Conservation (phyloP, 2,888 invertebrate genomes). For the Zeuzera pyrina region DNA sequence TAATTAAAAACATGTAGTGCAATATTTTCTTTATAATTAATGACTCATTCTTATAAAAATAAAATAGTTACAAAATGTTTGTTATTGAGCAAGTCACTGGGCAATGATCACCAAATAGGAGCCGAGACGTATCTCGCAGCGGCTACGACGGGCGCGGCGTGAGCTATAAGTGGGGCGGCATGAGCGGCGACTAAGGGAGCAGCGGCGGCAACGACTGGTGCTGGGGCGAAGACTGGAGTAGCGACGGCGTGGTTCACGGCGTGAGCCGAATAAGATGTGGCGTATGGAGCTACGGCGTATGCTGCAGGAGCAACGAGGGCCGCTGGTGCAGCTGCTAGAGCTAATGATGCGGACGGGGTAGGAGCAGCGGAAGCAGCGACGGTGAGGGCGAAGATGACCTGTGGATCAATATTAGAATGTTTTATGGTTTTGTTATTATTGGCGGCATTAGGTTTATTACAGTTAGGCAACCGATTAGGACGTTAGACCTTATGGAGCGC, state of each 20-base stretch:
- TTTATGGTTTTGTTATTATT: too few species aligned
- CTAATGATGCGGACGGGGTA: constrained; percentile 40
- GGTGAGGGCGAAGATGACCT: constrained; percentile 54
- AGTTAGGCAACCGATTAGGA: too few species aligned
- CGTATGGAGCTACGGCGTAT: constrained; percentile 79
- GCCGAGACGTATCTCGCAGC: constrained; percentile 39
- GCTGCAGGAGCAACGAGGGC: constrained; percentile 75
- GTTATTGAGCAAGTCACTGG: constrained; percentile 69
- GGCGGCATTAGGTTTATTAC: too few species aligned
- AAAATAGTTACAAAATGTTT: constrained; percentile 16
- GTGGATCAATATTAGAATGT: too few species aligned
- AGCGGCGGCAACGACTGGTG: constrained; percentile 34
- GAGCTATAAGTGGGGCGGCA: constrained; percentile 23
- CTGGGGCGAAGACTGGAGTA: constrained; percentile 69
- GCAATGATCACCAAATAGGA: constrained; percentile 60
- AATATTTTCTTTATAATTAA: constrained; percentile 7
- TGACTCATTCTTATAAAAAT: constrained; percentile 24
- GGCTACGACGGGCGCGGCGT: constrained; percentile 20
- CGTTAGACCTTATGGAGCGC: too few species aligned
- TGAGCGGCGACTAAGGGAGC: constrained; percentile 19
- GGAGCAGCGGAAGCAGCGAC: constrained; percentile 46
- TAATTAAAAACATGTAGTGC: background rate
- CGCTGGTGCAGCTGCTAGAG: constrained; percentile 68
- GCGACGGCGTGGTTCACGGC: constrained; percentile 83
- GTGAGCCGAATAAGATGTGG: constrained; percentile 83